A percentile compares a stretch with the other conserved stretches of the same genome.
Conservation (phyloP, 35 echinoderm and acorn worm species). For the Heliocidaris erythrogramma region DNA sequence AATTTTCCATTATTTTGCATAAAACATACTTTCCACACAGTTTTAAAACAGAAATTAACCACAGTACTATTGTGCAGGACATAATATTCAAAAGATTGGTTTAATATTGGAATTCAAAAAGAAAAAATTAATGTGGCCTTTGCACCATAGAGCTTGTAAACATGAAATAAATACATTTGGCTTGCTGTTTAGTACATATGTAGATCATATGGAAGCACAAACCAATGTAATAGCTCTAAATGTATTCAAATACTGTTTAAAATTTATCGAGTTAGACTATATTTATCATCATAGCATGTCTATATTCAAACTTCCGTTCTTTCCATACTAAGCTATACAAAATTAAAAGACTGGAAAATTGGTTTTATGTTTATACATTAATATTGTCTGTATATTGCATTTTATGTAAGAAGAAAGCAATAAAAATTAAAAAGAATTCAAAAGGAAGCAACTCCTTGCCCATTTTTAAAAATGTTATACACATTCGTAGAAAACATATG, state of each 20-base stretch:
- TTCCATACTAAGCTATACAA: neutral
- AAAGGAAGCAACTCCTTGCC: neutral
- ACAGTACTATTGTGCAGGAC: conserved; percentile 15
- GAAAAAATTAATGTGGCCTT: neutral
- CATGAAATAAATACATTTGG: neutral
- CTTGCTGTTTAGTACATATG: conserved; percentile 34
- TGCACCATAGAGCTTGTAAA: neutral
- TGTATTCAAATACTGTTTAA: neutral
- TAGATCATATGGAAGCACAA: conserved; percentile 36
- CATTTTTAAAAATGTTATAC: neutral
- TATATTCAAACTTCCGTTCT: neutral
- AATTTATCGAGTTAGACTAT: neutral
- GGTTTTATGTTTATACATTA: neutral
- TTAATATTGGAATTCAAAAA: neutral
- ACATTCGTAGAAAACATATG: too few relatives aligned
- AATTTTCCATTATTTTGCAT: neutral
- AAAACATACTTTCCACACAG: neutral
- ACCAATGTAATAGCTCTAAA: neutral
- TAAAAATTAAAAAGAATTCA: neutral
- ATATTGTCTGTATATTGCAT: neutral
- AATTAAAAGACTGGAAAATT: neutral
- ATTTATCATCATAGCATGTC: neutral
- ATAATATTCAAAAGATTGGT: neutral
- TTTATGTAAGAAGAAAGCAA: neutral
- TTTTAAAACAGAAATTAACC: neutral